Evolutionary conservation across 2,888 invertebrate genomes (phyloP).

Genomic region (Hoplodrina ambigua): DNA sequence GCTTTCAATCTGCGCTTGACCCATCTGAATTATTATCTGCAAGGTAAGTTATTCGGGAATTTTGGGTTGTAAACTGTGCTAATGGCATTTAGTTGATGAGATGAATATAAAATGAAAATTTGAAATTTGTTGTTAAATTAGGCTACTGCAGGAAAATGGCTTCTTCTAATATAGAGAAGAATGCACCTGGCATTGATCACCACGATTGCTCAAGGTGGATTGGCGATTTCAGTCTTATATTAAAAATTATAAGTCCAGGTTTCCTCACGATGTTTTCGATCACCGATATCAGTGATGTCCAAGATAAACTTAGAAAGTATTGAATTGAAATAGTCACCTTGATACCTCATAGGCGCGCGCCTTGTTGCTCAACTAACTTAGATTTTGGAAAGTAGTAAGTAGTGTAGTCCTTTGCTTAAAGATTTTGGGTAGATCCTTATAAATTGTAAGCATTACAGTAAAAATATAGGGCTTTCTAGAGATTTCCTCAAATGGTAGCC

Average conservation of each 20-base stretch:
- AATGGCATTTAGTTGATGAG: slow-evolving; percentile 14
- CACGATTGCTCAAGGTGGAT: no score
- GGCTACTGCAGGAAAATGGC: no score
- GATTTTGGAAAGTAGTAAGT: background rate
- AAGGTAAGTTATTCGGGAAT: slow-evolving; percentile 30
- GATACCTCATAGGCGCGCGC: no score
- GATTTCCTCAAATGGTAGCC: slow-evolving; percentile 23
- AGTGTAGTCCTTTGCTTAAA: slow-evolving; percentile 17
- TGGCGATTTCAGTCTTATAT: no score
- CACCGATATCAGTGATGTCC: no score
- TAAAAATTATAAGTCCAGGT: no score
- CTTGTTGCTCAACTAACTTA: background rate
- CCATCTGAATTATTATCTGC: slow-evolving; percentile 55
- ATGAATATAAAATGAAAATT: background rate
- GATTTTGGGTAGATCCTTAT: slow-evolving; percentile 36
- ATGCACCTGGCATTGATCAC: no score
- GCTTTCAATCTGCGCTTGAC: slow-evolving; percentile 58
- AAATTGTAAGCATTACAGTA: slow-evolving; percentile 34
- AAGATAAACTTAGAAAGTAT: no score
- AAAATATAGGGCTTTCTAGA: slow-evolving; percentile 31
- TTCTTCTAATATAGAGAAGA: no score
- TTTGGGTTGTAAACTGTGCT: slow-evolving; percentile 11
- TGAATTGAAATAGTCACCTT: no score
- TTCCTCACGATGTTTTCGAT: no score
- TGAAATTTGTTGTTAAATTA: background rate